Conservation (phyloP, 2,113 vertebrate species). For the Tringa solitaria region DNA sequence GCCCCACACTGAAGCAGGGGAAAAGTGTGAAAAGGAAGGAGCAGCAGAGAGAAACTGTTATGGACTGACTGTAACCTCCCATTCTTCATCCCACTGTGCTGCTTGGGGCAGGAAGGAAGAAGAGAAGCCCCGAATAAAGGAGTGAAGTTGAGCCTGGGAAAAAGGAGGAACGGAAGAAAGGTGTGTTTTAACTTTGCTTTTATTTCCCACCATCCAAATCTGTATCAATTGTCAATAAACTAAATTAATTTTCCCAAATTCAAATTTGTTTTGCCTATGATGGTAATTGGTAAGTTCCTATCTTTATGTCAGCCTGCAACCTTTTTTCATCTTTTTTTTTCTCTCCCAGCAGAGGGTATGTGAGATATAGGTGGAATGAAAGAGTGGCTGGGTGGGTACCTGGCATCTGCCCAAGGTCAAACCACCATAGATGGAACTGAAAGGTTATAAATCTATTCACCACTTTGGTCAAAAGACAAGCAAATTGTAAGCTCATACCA, state of each 20-base stretch:
- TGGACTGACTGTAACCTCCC: neutral
- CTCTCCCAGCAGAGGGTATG: neutral
- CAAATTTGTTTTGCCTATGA: neutral
- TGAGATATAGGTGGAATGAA: neutral
- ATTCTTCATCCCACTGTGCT: neutral
- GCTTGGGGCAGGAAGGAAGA: neutral
- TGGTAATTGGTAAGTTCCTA: neutral
- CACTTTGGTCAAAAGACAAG: neutral
- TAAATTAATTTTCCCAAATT: neutral
- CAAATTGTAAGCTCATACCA: neutral
- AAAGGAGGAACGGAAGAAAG: neutral
- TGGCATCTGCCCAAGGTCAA: neutral
- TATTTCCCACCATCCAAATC: neutral
- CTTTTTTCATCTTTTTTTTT: neutral
- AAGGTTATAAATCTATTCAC: neutral
- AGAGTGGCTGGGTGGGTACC: neutral
- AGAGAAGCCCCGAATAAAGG: neutral
- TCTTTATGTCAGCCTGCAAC: neutral
- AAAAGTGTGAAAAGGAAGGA: neutral
- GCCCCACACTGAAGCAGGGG: neutral
- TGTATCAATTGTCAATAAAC: neutral
- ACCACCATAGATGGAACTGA: neutral
- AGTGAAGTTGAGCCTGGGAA: neutral
- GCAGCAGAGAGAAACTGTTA: neutral
- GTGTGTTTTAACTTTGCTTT: neutral